phyloP scores from a whole-genome alignment of 2,113 vertebrate species.

The Reinhardtius hippoglossoides region DNA sequence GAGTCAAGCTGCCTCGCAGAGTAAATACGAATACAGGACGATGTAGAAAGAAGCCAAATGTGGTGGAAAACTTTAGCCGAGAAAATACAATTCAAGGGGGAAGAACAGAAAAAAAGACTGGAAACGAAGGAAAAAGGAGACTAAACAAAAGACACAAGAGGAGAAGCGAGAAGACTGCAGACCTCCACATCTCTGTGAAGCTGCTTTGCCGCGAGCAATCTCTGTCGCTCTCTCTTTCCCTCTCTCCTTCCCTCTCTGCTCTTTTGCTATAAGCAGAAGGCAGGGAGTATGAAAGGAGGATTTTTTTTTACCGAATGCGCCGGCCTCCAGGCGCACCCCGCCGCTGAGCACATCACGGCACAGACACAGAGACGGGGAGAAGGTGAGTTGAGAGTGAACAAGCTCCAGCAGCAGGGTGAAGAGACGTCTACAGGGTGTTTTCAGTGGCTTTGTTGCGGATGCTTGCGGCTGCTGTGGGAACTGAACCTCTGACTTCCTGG shows the following conservation, averaged over 20 bases:
- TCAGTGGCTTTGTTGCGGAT: slow-evolving; percentile 15
- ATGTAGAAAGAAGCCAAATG: too few relatives aligned
- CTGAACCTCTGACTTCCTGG: slow-evolving; percentile 30
- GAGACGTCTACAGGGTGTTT: slow-evolving; percentile 23
- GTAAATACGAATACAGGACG: background rate
- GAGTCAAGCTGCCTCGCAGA: background rate
- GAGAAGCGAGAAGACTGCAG: slow-evolving; percentile 55
- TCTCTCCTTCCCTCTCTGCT: slow-evolving; percentile 26
- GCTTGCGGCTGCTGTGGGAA: slow-evolving; percentile 14
- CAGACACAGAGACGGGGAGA: slow-evolving; percentile 19
- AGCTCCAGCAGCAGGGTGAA: slow-evolving; percentile 22
- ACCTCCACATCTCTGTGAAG: slow-evolving; percentile 60
- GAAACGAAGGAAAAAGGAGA: slow-evolving; percentile 2
- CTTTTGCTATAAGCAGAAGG: slow-evolving; percentile 50
- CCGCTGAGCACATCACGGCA: slow-evolving; percentile 48
- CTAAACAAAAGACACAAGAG: slow-evolving; percentile 39
- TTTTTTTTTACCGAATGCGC: slow-evolving; percentile 43
- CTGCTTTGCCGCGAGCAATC: slow-evolving; percentile 54
- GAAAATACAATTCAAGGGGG: slow-evolving; percentile 17
- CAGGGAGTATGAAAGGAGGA: slow-evolving; percentile 55
- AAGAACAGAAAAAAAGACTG: background rate
- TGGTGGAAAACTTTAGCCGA: background rate
- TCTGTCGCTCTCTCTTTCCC: slow-evolving; percentile 9
- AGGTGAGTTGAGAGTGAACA: slow-evolving; percentile 36
- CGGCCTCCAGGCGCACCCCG: slow-evolving; percentile 58